A percentile compares a stretch with the other conserved stretches of the same genome.
phyloP scores from a whole-genome alignment of 2,888 invertebrate genomes.

The Eristalis pertinax region DNA sequence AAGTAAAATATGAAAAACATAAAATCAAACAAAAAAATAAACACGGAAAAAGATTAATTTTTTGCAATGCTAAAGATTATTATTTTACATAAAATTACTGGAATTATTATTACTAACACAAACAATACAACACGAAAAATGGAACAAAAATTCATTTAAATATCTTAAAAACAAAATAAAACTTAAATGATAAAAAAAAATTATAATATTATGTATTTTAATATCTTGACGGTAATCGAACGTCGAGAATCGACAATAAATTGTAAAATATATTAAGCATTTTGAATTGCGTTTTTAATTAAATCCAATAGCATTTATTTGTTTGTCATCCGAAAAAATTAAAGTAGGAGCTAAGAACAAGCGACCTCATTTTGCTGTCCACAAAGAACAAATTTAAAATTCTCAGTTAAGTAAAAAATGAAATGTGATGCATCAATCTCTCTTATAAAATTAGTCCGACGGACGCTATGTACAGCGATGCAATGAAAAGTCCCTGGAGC shows the following conservation, averaged over 20 bases:
- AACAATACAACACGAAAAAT: constrained; percentile 48
- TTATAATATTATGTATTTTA: constrained; percentile 79
- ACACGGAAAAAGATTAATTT: constrained; percentile 72
- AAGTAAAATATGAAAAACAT: constrained; percentile 72
- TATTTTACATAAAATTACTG: constrained; percentile 53
- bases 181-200: constrained; percentile 72
- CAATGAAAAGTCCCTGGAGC: no score
- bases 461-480: no score
- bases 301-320: neutral
- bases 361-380: no score
- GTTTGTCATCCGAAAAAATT: no score
- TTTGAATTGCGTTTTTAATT: constrained; percentile 47
- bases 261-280: constrained; percentile 80
- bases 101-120: constrained; percentile 70
- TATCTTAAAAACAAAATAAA: constrained; percentile 72
- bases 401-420: no score
- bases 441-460: no score
- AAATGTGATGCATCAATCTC: no score
- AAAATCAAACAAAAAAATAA: constrained; percentile 75
- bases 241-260: constrained; percentile 82
- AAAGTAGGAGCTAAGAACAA: no score
- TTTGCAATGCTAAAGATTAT: constrained; percentile 66
- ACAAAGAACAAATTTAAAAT: no score
- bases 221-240: constrained; percentile 81
- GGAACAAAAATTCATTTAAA: constrained; percentile 61